Base-by-base conservation (phyloP, 2,888 invertebrate species). In the Choristoneura rosaceana region DNA sequence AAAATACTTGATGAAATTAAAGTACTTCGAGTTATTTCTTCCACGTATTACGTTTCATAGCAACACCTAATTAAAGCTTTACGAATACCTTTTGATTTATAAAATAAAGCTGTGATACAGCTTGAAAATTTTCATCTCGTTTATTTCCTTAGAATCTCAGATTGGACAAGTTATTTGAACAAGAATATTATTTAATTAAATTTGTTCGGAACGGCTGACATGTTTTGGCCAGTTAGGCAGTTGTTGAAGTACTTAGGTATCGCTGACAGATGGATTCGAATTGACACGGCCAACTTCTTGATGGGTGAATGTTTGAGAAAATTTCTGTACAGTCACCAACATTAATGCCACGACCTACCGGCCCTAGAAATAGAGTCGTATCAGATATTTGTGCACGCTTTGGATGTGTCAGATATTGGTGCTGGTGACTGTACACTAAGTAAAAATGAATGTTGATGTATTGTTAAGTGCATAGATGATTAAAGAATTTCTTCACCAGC, bases 171-270 rank as follows among this genome's bases (percentile, higher is more conserved):
- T 73, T 34, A 68, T 59, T 59, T 41, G 58, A 73, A 63, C 15
- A 47, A 58, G 71, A 67, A 67, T 38, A 67, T 67, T 63, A 63
- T 71, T 67, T 71, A 67, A 71, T 71, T 71, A 58, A 67, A 71
- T 71, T 71, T 34, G 55, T 55, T 62, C 17, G 41, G 55, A 34
- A 12, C 60, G 33, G 3, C 33, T 55, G 66, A 67, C 67, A 62
- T 63, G 55, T 67, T 66, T 66, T 65, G 17, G 17, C 12, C 60
- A 71, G 61, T 52, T 59, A 61, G 68, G 61, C 68, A 68, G 47
- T 45, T 38, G 7, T 43, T 66, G 15, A 62, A 15, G 34, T 41
- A 45, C 61, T 41, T 52, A 58, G 50, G 59, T 41, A 58, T 50
- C 59, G 25, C 10, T 25, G 65, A 59, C 10, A 58, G 38, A 34